Evolutionary conservation across 2,797 vertebrate genomes (phyloP), one percentile per base, ranked within the genome.

Genomic region (Oreortyx pictus): DNA sequence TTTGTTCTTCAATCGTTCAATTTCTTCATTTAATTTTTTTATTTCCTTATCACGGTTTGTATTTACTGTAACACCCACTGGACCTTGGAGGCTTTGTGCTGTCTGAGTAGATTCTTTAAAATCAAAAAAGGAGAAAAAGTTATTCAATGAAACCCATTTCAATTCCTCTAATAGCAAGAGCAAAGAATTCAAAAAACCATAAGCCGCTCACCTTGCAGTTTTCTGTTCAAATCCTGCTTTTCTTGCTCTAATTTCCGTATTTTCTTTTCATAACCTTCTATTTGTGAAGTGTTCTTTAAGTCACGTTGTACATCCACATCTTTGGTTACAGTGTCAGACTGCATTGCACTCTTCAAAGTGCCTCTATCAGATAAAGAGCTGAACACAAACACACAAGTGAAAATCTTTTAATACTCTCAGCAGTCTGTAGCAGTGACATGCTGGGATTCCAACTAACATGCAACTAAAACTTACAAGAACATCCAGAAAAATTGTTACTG

Each of bases 21-120:
- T 98, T 96, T 99, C 99, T 92, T 99, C 99, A 60, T 99, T 99
- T 29, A 99, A 97, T 92, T 98, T 99, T 96, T 98, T 99, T 50
- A 99, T 98, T 95, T 99, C 99, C 89, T 98, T 99, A 96, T 99
- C 99, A 18, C 98, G 97, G 50, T 96, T 97, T 56, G 98, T 91
- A 15, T 98, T 98, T 79, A 98, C 96, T 75, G 98, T 88, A 70
- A 98, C 97, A 72, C 98, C 97, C 11, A 97, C 66, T 9, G 98
- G 98, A 61, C 98, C 97, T 31, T 98, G 98, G 54, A 99, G 98
- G 35, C 97, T 98, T 97, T 98, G 98, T 60, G 98, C 82, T 0
- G 98, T 98, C 95, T 98, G 98, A 8, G 99, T 98, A 18, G 98
- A 99, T 94, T 99, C 99, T 99, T 85, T 85, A 83, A 70, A 82